Evolutionary conservation across 2,888 invertebrate genomes (phyloP).

Genomic region (Latheticus oryzae): DNA sequence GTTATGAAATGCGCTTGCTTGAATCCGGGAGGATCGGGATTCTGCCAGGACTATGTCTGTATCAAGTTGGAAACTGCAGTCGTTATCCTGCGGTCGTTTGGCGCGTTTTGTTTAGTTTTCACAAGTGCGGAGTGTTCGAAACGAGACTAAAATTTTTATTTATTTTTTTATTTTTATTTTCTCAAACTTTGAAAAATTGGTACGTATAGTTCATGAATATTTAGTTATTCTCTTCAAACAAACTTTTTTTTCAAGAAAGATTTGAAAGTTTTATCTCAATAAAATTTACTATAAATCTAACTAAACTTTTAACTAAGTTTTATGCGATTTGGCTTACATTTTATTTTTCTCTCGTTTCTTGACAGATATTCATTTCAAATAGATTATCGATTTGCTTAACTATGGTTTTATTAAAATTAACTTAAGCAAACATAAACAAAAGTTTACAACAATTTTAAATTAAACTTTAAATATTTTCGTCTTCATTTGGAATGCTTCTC

Average conservation of each 20-base stretch:
- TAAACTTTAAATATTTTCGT: too few species aligned
- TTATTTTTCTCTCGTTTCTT: neutral
- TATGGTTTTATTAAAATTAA: conserved; percentile 7
- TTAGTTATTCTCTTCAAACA: too few species aligned
- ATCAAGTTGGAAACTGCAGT: conserved; percentile 56
- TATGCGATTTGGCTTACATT: neutral
- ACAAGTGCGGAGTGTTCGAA: conserved; percentile 6
- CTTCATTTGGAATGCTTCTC: too few species aligned
- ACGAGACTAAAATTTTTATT: conserved; percentile 1
- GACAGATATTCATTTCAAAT: neutral
- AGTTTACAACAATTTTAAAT: too few species aligned
- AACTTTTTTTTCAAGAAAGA: too few species aligned
- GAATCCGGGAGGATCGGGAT: conserved; percentile 45
- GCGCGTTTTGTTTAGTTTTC: conserved; percentile 27
- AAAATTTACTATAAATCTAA: too few species aligned
- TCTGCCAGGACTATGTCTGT: conserved; percentile 53
- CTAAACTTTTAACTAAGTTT: too few species aligned
- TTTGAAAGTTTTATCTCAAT: too few species aligned
- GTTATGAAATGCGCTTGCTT: conserved; percentile 49
- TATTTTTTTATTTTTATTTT: conserved; percentile 6
- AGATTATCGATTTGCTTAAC: conserved; percentile 1
- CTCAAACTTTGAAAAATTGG: neutral
- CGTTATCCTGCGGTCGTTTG: conserved; percentile 49
- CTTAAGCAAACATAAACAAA: too few species aligned
- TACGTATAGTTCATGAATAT: too few species aligned